A percentile compares a stretch with the other conserved stretches of the same genome.
phyloP scores from a whole-genome alignment of 2,888 invertebrate genomes.

The Euplexia lucipara region DNA sequence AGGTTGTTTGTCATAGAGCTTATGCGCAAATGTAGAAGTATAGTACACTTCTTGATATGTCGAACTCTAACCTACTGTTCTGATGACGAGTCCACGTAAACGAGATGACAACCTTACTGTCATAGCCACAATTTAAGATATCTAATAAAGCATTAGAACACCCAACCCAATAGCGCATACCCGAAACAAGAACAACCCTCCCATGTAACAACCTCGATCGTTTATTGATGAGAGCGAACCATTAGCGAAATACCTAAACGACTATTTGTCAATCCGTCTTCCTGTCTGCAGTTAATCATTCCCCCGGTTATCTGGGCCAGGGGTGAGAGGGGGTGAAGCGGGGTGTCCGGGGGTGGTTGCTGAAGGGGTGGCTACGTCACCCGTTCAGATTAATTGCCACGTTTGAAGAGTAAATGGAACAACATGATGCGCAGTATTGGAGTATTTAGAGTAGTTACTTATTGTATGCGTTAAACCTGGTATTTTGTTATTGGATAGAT shows the following conservation, averaged over 20 bases:
- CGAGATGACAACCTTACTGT: neutral
- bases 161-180: constrained; percentile 41
- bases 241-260: constrained; percentile 90
- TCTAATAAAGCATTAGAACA: constrained; percentile 3
- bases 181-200: constrained; percentile 58
- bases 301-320: constrained; percentile 81
- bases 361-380: constrained; percentile 80
- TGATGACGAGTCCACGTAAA: no score
- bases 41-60: neutral
- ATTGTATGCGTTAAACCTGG: constrained; percentile 40
- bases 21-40: neutral
- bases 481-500: constrained; percentile 28
- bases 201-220: constrained; percentile 72
- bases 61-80: neutral
- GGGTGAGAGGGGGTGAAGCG: constrained; percentile 62
- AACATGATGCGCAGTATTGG: constrained; percentile 82
- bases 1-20: neutral
- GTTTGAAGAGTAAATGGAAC: constrained; percentile 79
- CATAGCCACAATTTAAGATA: neutral
- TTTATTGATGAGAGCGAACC: constrained; percentile 87
- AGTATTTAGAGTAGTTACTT: constrained; percentile 52
- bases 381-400: constrained; percentile 88
- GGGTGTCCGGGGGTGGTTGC: constrained; percentile 59
- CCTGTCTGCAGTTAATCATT: constrained; percentile 90
- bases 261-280: constrained; percentile 91